phyloP scores from a whole-genome alignment of 2,888 invertebrate genomes.

The Melanchra persicariae region DNA sequence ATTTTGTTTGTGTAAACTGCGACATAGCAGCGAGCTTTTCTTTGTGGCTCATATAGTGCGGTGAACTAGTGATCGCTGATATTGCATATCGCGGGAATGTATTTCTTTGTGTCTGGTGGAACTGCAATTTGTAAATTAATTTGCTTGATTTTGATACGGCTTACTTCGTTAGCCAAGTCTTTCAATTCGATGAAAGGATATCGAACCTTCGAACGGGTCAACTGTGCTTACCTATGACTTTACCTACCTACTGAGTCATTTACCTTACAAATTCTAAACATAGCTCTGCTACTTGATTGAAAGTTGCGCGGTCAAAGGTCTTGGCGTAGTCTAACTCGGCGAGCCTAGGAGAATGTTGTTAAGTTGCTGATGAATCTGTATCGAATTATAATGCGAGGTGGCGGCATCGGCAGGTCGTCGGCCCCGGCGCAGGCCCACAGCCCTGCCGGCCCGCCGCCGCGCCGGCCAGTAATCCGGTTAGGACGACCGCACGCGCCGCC shows the following conservation, averaged over 20 bases:
- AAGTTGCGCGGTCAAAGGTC: constrained; percentile 45
- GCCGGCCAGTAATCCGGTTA: constrained; percentile 84
- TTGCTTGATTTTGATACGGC: not conserved
- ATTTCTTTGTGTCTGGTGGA: constrained; percentile 22
- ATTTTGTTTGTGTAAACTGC: constrained; percentile 71
- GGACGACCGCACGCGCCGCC: constrained; percentile 82
- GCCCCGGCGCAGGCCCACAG: constrained; percentile 54
- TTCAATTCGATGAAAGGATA: constrained; percentile 2
- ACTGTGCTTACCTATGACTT: not conserved
- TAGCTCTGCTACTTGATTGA: constrained; percentile 6
- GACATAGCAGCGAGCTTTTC: constrained; percentile 74
- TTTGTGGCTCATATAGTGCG: constrained; percentile 72
- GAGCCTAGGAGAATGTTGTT: constrained; percentile 58
- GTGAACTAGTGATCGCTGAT: constrained; percentile 70
- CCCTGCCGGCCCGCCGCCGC: constrained; percentile 60
- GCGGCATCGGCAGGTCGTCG: constrained; percentile 60
- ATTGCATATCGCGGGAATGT: constrained; percentile 35
- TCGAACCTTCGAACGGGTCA: not conserved
- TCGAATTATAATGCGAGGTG: constrained; percentile 70
- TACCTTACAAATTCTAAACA: not conserved
- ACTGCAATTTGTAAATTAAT: constrained; percentile 10
- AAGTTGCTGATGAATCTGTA: constrained; percentile 78
- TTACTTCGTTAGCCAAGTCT: not conserved
- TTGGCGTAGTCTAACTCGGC: constrained; percentile 41
- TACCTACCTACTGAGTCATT: not conserved